Evolutionary conservation across 2,888 invertebrate genomes (phyloP), one percentile per base, ranked within the genome.

Genomic region (Thecophora atra): DNA sequence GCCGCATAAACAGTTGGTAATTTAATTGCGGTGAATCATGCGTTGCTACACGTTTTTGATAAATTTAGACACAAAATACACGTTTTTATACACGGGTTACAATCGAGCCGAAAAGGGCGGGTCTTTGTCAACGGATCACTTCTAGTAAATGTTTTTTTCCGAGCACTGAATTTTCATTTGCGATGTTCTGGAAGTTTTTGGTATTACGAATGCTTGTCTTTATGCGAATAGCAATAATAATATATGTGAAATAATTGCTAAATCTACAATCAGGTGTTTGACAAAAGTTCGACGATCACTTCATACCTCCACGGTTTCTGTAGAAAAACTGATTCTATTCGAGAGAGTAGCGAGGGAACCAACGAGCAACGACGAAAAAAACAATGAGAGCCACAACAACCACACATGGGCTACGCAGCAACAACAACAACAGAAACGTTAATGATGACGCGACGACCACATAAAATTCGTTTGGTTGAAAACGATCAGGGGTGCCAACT

Each of bases 261-360:
- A 13, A 28, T 8, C 8, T 37, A 21, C 42, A 37, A 19, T 13
- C 11, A 42, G 47, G 60, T 62, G 63, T 37, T 37, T 24, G 21
- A 30, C 51, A 71, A 44, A 24, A 28, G 19, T 62, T 58, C 19
- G 30, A 56, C 56, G 64, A 42, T 71, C 58, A 63, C 24, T 52
- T 63, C 75, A 74, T 51, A 74, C 75, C 71, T 72, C 73, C 68
- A 73, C 71, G 73, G 68, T 73, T 71, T 73, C 75, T 75, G 72
- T 73, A 66, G 65, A 75, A 74, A 75, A 75, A 75, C 71, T 74
- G 72, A 75, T 75, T 75, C 75, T 71, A 63, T 65, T 52, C 64
- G 54, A 72, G 72, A 69, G 67, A 72, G 66, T 67, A 75, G 70
- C 52, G 72, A 70, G 71, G 72, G 72, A 75, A 73, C 75, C 72